Conservation (phyloP, 2,797 vertebrate species). For the Esox lucius region DNA sequence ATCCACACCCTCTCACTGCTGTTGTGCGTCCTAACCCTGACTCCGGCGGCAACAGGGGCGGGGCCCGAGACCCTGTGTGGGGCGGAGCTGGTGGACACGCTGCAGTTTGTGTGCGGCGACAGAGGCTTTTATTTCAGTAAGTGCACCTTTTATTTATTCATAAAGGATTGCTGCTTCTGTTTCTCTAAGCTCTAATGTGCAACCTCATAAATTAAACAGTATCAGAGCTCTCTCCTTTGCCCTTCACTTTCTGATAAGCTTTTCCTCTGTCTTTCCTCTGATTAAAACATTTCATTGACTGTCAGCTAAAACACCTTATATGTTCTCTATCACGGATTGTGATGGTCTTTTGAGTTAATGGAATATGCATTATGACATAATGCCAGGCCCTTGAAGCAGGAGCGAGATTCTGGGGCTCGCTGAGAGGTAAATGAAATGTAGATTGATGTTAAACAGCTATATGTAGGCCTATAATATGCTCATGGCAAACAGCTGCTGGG, state of each 20-base stretch:
- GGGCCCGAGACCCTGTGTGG: conserved; percentile 95
- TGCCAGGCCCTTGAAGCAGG: conserved; percentile 27
- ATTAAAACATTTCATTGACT: conserved; percentile 15
- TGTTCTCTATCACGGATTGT: conserved; percentile 21
- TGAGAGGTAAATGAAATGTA: conserved; percentile 42
- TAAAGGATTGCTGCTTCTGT: conserved; percentile 68
- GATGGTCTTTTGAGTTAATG: conserved; percentile 7
- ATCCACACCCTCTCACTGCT: conserved; percentile 92
- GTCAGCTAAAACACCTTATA: conserved; percentile 10
- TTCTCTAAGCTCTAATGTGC: conserved; percentile 70
- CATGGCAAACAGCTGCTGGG: conserved; percentile 44
- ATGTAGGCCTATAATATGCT: conserved; percentile 33
- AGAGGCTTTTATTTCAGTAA: conserved; percentile 99
- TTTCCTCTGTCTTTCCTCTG: conserved; percentile 40
- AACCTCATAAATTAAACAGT: conserved; percentile 78
- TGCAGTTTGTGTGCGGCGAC: conserved; percentile 98
- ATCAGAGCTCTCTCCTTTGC: conserved; percentile 62
- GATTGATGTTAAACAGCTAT: conserved; percentile 49
- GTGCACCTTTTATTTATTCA: conserved; percentile 88
- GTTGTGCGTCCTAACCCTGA: conserved; percentile 94
- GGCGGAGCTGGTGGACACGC: conserved; percentile 97
- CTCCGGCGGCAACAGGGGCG: conserved; percentile 83
- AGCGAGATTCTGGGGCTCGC: conserved; percentile 26
- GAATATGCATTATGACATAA: conserved; percentile 18
- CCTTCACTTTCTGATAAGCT: conserved; percentile 61